A percentile compares a stretch with the other conserved stretches of the same genome.
Evolutionary conservation across 37 sponge, comb jelly and placozoan species (phyloP).

Genomic region (Chondrosia reniformis): DNA sequence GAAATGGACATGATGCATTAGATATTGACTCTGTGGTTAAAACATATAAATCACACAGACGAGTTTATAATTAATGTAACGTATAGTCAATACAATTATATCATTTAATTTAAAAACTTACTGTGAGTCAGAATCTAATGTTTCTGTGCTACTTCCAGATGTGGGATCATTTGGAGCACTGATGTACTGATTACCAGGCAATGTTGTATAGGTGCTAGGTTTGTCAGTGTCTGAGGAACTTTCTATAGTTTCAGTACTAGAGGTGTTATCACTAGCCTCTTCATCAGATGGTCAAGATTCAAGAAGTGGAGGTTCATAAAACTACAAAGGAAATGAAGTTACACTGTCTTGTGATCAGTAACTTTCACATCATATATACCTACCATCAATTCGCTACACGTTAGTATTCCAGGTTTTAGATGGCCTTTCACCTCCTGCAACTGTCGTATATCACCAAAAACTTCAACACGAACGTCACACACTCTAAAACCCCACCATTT

Average conservation of each 20-base stretch:
- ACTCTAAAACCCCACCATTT: slow-evolving; percentile 4
- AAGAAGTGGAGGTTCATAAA: too few relatives aligned
- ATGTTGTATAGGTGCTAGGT: too few relatives aligned
- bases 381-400: too few relatives aligned
- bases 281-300: too few relatives aligned
- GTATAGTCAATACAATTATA: not conserved
- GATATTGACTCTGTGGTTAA: not conserved
- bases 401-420: not conserved
- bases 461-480: not conserved
- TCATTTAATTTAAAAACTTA: not conserved
- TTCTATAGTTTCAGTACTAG: too few relatives aligned
- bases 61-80: not conserved
- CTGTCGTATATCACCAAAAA: not conserved
- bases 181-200: too few relatives aligned
- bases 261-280: too few relatives aligned
- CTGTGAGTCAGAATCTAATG: not conserved
- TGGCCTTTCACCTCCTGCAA: not conserved
- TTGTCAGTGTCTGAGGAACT: too few relatives aligned
- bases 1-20: not conserved
- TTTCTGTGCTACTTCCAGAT: slow-evolving; percentile 1
- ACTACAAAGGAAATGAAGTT: too few relatives aligned
- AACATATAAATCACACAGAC: slow-evolving; percentile 3
- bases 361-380: too few relatives aligned
- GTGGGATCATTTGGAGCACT: too few relatives aligned
- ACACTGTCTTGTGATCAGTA: too few relatives aligned